phyloP scores from a whole-genome alignment of 2,113 vertebrate genomes.

The Callaeas wilsoni region DNA sequence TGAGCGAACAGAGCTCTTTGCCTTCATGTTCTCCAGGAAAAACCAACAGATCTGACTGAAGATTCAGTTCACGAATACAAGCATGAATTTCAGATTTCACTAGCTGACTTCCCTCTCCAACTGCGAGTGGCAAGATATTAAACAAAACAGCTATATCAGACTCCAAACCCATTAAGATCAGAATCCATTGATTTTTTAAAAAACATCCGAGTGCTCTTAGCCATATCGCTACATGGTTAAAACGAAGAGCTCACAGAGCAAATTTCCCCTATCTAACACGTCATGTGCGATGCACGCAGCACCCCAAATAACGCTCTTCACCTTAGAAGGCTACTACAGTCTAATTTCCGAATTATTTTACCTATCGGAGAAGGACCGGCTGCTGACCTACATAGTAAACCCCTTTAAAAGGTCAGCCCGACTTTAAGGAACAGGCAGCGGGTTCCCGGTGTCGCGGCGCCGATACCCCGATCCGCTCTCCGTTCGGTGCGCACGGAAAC shows the following conservation, averaged over 20 bases:
- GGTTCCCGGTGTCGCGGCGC: background rate
- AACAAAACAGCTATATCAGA: conserved; percentile 43
- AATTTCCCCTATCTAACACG: background rate
- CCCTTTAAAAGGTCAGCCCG: background rate
- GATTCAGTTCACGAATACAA: conserved; percentile 32
- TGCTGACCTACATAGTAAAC: background rate
- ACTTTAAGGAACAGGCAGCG: background rate
- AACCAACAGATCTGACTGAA: conserved; percentile 28
- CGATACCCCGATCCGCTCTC: background rate
- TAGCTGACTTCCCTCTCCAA: conserved; percentile 26
- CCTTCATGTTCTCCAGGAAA: conserved; percentile 48
- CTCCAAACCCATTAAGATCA: conserved; percentile 33
- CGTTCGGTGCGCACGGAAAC: fast-evolving
- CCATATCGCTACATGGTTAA: background rate
- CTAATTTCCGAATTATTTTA: background rate
- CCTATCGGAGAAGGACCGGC: background rate
- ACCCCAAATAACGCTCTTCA: background rate
- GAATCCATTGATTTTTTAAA: conserved; percentile 11
- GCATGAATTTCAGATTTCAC: conserved; percentile 49
- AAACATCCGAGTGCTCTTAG: background rate
- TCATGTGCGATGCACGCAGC: background rate
- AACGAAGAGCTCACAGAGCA: background rate
- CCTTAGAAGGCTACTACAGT: background rate
- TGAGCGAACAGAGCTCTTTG: conserved; percentile 11
- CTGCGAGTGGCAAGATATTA: background rate